Conservation (phyloP, 2,888 invertebrate genomes). For the Habrosyne pyritoides region DNA sequence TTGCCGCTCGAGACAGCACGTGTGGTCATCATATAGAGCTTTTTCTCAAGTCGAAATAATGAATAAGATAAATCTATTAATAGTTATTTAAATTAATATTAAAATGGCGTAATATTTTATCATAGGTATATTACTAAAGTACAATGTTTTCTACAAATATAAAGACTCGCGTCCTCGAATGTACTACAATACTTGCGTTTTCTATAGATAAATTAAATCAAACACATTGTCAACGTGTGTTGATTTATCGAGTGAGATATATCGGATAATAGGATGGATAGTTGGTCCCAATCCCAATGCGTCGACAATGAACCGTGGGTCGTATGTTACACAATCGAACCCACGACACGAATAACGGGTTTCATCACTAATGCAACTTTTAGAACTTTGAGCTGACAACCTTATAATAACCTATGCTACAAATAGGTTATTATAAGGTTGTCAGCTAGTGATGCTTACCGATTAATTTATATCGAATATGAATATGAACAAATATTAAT, state of each 20-base stretch:
- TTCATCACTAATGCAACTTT: constrained; percentile 54
- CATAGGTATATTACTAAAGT: too few relatives aligned
- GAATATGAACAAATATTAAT: too few relatives aligned
- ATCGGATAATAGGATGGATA: constrained; percentile 59
- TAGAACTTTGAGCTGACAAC: constrained; percentile 30
- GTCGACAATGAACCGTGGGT: constrained; percentile 72
- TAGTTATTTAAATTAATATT: constrained; percentile 14
- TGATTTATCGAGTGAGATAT: constrained; percentile 53
- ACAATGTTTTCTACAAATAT: neutral
- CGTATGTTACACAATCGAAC: constrained; percentile 61
- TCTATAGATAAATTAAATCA: neutral
- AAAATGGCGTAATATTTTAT: too few relatives aligned
- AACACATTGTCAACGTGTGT: constrained; percentile 40
- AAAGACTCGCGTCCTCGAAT: neutral
- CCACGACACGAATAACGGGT: constrained; percentile 51
- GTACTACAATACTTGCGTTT: neutral
- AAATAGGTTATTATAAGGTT: too few relatives aligned
- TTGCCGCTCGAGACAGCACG: neutral
- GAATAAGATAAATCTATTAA: constrained; percentile 10
- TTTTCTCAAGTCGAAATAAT: neutral
- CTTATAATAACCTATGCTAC: constrained; percentile 30
- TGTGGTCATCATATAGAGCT: neutral
- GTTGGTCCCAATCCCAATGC: constrained; percentile 54
- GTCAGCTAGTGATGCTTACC: too few relatives aligned
- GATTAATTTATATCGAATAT: too few relatives aligned